Percentiles rank a stretch among this genome's conserved stretches.
Conservation (phyloP, 2,113 vertebrate genomes). For the Upupa epops region DNA sequence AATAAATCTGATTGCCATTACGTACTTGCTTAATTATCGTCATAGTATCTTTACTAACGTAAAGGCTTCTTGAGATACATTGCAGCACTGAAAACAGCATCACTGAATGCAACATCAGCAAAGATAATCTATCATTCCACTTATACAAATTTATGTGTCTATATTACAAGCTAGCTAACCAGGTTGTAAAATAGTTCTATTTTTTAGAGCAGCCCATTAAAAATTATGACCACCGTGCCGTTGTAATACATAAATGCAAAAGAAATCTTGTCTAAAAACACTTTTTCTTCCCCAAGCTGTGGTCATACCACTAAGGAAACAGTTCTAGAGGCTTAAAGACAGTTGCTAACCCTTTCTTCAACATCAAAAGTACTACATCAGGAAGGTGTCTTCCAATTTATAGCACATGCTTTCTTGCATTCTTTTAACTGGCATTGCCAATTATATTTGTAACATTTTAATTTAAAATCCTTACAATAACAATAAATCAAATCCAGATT, state of each 20-base stretch:
- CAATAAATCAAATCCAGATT: neutral
- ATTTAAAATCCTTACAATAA: neutral
- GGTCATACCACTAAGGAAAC: neutral
- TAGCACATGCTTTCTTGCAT: neutral
- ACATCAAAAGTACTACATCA: neutral
- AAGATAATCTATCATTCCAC: neutral
- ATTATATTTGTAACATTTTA: neutral
- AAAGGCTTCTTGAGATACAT: neutral
- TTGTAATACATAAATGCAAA: neutral
- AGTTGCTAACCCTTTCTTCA: neutral
- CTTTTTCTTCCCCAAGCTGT: neutral
- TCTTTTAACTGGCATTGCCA: neutral
- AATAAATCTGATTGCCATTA: neutral
- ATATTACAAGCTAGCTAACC: neutral
- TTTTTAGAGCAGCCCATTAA: neutral
- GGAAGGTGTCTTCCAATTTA: neutral
- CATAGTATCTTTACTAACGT: neutral
- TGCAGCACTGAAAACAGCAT: neutral
- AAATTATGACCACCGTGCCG: neutral
- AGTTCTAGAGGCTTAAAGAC: neutral
- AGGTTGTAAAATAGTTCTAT: neutral
- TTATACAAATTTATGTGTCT: neutral
- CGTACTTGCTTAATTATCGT: neutral
- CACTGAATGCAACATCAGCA: neutral
- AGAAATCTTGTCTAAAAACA: neutral